Conservation (phyloP, 2,113 vertebrate species). For the Grammomys dolichurus region DNA sequence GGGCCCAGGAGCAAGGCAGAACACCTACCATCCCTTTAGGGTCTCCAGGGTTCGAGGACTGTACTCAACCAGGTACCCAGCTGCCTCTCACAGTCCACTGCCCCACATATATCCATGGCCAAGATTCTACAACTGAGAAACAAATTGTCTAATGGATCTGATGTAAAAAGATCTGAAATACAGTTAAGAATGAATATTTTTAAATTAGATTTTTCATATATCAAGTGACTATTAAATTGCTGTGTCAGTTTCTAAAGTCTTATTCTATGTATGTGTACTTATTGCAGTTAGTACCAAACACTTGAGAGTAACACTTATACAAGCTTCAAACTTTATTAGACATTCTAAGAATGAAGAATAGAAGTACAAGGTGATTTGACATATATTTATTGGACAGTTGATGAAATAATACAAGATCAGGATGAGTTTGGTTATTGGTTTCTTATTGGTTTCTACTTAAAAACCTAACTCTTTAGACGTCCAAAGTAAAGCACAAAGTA, state of each 20-base stretch:
- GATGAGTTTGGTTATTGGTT: not conserved
- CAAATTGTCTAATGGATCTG: not conserved
- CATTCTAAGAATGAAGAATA: slow-evolving; percentile 1
- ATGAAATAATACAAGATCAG: slow-evolving; percentile 40
- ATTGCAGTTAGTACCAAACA: not conserved
- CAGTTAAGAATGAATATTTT: not conserved
- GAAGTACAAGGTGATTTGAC: not conserved
- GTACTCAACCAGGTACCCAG: too few relatives aligned
- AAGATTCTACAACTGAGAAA: slow-evolving; percentile 22
- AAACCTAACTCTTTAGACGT: not conserved
- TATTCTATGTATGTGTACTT: not conserved
- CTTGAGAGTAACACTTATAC: not conserved
- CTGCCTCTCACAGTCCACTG: too few relatives aligned
- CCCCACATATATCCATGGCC: not conserved
- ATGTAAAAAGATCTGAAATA: not conserved
- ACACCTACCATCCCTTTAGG: too few relatives aligned
- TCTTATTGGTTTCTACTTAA: not conserved
- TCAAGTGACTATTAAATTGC: not conserved
- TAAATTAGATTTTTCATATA: not conserved
- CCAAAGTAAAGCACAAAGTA: slow-evolving; percentile 45
- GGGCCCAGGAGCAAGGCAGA: too few relatives aligned
- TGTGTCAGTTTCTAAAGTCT: not conserved
- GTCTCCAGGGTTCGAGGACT: too few relatives aligned
- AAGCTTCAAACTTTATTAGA: not conserved
- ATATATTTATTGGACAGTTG: not conserved